Base-by-base conservation (phyloP, 2,888 invertebrate species). In the Meteorus cinctellus region DNA sequence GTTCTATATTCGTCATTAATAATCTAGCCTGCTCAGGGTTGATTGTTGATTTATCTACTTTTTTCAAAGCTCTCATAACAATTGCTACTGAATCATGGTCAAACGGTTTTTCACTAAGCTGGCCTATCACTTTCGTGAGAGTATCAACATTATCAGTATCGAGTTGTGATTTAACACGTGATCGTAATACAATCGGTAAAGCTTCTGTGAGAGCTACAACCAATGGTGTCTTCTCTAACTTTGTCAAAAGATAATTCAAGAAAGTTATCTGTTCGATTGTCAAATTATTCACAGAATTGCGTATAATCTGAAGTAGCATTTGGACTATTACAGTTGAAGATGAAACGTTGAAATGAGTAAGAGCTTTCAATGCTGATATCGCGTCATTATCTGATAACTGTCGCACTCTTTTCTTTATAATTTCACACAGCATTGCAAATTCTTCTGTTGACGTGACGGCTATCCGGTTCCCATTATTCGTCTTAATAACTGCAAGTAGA, bases 161-260 rank as follows among this genome's bases (percentile, higher is more conserved):
- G 16, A 86, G 79, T 85, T 94, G 93, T 6, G 90, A 80, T 0
- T 91, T 90, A 8, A 94, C 81, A 78, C 94, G 92, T 8, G 92
- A 91, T 89, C 94, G 93, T 84, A 95, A 94, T 0, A 93, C 92
- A 36, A 94, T 86, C 0, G 94, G 94, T 12, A 95, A 82, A 0
- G 95, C 94, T 0, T 93, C 89, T 82, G 90, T 91, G 4, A 95
- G 84, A 0, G 94, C 94, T 48, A 93, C 93, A 0, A 92, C 91
- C 29, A 95, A 87, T 74, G 94, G 92, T 16, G 90, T 91, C 1
- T 81, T 82, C 59, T 91, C 89, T 67, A 91, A 91, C 76, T 91
- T 90, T 1, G 86, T 84, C 0, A 95, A 84, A 6, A 95, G 81
- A 83, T 92, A 93, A 84, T 94, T 91, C 19, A 94, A 74, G 84